Evolutionary conservation across 2,113 vertebrate species (phyloP).

Genomic region (Cynopterus brachyotis): DNA sequence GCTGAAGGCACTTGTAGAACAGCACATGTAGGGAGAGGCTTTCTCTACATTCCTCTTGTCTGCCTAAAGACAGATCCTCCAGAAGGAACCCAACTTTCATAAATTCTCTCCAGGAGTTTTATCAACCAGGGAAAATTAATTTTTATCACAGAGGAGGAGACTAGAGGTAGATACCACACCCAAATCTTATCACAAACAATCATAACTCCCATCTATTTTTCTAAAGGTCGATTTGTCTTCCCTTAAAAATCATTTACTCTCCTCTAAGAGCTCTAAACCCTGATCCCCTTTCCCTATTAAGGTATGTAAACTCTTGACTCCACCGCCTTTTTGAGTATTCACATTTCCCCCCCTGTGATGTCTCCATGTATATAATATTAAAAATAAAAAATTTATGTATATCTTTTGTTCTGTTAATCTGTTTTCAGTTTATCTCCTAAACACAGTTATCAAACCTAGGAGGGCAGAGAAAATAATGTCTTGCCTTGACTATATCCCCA

Average conservation of each 20-base stretch:
- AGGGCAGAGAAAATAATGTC: background rate
- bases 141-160: background rate
- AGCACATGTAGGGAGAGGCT: background rate
- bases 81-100: background rate
- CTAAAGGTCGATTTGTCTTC: background rate
- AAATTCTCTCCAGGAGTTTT: too few species aligned
- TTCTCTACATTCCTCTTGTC: background rate
- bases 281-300: background rate
- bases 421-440: background rate
- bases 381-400: background rate
- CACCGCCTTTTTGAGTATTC: background rate
- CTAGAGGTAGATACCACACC: background rate
- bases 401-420: background rate
- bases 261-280: background rate
- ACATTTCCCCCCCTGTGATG: background rate
- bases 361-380: background rate
- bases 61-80: background rate
- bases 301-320: background rate
- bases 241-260: background rate
- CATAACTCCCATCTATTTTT: background rate
- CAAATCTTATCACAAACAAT: background rate
- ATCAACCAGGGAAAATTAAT: background rate
- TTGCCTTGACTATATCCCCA: background rate
- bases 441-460: background rate
- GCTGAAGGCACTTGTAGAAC: background rate